Conservation (phyloP, 2,888 invertebrate genomes). For the Labia minor region DNA sequence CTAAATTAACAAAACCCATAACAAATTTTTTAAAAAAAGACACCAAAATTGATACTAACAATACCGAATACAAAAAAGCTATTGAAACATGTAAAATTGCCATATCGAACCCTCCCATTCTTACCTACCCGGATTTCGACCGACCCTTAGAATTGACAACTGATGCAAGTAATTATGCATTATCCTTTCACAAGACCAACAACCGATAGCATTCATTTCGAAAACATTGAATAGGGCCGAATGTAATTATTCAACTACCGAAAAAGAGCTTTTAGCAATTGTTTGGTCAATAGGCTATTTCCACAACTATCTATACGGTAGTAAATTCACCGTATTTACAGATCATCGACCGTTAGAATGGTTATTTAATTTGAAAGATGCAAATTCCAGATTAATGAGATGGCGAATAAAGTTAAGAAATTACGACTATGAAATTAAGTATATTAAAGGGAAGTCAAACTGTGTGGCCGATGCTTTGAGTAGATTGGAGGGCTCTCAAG, state of each 20-base stretch:
- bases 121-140: neutral
- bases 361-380: too few relatives aligned
- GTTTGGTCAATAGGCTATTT: constrained; percentile 25
- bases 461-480: too few relatives aligned
- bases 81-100: constrained; percentile 22
- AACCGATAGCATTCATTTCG: too few relatives aligned
- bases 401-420: too few relatives aligned
- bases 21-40: constrained; percentile 14
- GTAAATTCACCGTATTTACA: too few relatives aligned
- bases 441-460: too few relatives aligned
- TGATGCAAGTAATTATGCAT: constrained; percentile 29
- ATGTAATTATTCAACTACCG: too few relatives aligned
- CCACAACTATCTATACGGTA: constrained; percentile 31
- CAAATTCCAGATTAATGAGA: too few relatives aligned
- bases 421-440: too few relatives aligned
- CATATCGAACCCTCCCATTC: constrained; percentile 18
- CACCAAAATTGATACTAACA: neutral
- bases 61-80: neutral
- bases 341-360: neutral
- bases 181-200: constrained; percentile 28
- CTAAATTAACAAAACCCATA: too few relatives aligned
- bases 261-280: neutral
- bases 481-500: neutral
- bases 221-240: too few relatives aligned
- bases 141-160: neutral